A percentile compares a stretch with the other conserved stretches of the same genome.
phyloP scores from a whole-genome alignment of 2,797 vertebrate species.

The Crossoptilon crossoptilon region DNA sequence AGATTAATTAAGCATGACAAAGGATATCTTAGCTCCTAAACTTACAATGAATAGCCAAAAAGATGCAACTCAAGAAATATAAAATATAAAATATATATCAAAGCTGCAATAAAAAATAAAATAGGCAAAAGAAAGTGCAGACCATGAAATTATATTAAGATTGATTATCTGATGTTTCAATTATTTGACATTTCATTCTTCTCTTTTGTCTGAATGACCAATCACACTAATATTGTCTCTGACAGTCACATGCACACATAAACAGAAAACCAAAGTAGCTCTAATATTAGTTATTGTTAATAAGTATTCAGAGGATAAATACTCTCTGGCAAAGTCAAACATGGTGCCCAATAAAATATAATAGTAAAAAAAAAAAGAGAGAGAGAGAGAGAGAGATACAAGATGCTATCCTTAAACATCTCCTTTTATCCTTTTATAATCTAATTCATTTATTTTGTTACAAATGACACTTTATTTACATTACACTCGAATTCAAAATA shows the following conservation, averaged over 20 bases:
- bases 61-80: background rate
- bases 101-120: background rate
- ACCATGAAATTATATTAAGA: background rate
- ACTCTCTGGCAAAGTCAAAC: background rate
- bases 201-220: background rate
- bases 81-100: background rate
- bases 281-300: background rate
- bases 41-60: background rate
- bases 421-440: background rate
- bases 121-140: background rate
- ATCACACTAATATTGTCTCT: background rate
- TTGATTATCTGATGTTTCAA: background rate
- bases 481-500: background rate
- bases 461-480: background rate
- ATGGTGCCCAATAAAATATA: no score
- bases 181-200: background rate
- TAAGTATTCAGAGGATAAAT: background rate
- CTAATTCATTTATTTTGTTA: background rate
- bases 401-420: background rate
- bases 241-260: background rate
- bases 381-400: background rate
- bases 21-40: background rate
- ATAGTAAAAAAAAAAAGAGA: no score
- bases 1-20: background rate
- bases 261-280: background rate